Percentiles rank a stretch among this genome's conserved stretches.
Conservation (phyloP, 1,140 invertebrate species). For the Trichonephila inaurata region DNA sequence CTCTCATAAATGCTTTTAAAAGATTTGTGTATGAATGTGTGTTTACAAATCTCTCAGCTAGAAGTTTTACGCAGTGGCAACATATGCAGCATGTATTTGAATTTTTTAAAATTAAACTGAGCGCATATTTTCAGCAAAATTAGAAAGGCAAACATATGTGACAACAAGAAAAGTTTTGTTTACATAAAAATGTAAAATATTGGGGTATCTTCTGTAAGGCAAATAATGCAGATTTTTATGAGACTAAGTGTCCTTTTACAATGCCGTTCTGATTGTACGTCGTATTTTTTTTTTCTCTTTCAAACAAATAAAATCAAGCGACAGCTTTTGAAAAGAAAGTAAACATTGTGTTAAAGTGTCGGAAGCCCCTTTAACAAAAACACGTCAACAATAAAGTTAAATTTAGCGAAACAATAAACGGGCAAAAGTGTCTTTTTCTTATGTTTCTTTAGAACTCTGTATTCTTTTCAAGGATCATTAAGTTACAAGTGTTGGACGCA, state of each 20-base stretch:
- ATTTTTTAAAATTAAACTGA: neutral
- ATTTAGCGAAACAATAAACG: slow-evolving; percentile 67
- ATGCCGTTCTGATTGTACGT: neutral
- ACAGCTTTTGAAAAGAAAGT: slow-evolving; percentile 47
- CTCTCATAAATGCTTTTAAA: neutral
- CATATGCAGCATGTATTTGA: neutral
- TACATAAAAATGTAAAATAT: neutral
- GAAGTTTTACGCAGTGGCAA: neutral
- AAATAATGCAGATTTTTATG: slow-evolving; percentile 32
- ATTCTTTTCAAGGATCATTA: slow-evolving; percentile 56
- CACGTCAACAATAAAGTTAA: slow-evolving; percentile 57
- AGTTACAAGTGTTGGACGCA: slow-evolving; percentile 51
- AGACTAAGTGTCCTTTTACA: neutral
- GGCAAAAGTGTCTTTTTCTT: slow-evolving; percentile 35
- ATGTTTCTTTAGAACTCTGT: neutral
- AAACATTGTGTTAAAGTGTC: slow-evolving; percentile 52
- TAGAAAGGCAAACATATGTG: neutral
- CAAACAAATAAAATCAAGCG: slow-evolving; percentile 9
- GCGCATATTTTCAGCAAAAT: neutral
- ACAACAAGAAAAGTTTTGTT: neutral
- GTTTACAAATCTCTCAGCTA: neutral
- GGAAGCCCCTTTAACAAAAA: slow-evolving; percentile 38
- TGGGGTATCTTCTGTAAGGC: neutral
- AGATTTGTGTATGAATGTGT: neutral
- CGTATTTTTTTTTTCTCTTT: neutral